Evolutionary conservation across 2,888 invertebrate species (phyloP), one percentile per base, ranked within the genome.

Genomic region (Drosophila paramelanica): DNA sequence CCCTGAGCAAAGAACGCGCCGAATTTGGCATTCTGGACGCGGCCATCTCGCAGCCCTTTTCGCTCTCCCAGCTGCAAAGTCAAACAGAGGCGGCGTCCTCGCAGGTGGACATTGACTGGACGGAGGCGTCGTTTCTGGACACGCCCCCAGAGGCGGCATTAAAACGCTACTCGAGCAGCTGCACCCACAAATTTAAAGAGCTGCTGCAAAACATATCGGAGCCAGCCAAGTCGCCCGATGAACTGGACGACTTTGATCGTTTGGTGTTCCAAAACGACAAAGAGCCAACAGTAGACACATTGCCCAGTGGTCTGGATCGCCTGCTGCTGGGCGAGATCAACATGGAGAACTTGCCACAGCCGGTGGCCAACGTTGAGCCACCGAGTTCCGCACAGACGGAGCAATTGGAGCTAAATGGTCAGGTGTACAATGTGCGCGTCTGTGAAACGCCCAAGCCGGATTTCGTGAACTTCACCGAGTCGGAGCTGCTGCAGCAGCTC

Each of bases 401-500:
- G 2, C 71, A 83, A 49, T 45, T 92, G 33, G 74, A 81, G 53
- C 58, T 91, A 1, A 87, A 93, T 80, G 89, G 89, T 13, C 87
- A 89, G 60, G 68, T 74, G 6, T 92, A 91, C 71, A 75, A 67
- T 3, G 79, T 91, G 0, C 94, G 94, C 91, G 90, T 92, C 57
- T 92, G 94, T 81, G 92, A 94, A 1, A 94, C 94, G 3, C 94
- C 94, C 3, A 94, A 94, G 91, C 91, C 93, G 1, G 93, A 95
- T 87, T 96, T 94, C 82, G 92, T 92, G 20, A 83, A 90, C 6
- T 94, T 95, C 93, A 89, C 93, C 36, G 94, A 95, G 23, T 93
- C 95, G 0, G 93, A 93, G 76, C 92, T 94, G 36, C 92, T 93
- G 67, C 92, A 92, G 67, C 94, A 95, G 85, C 90, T 96, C 6